phyloP scores from a whole-genome alignment of 2,888 invertebrate genomes.

The Malthinus seriepunctatus region DNA sequence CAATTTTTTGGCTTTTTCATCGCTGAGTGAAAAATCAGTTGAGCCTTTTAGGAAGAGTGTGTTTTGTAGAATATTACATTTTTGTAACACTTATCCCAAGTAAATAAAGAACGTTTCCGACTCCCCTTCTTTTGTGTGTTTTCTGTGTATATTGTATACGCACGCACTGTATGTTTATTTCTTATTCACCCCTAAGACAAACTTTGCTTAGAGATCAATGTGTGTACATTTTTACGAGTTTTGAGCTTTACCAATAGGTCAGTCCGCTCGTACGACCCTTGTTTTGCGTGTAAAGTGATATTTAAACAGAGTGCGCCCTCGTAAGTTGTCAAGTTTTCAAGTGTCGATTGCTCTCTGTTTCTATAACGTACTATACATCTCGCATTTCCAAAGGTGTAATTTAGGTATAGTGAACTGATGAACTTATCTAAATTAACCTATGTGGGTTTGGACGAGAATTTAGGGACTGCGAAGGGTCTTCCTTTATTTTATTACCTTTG shows the following conservation, averaged over 20 bases:
- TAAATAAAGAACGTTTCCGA: neutral
- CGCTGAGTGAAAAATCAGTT: too few species aligned
- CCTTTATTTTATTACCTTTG: too few species aligned
- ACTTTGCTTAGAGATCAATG: constrained; percentile 7
- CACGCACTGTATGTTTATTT: constrained; percentile 7
- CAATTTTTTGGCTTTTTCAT: too few species aligned
- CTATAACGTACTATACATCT: too few species aligned
- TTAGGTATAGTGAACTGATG: too few species aligned
- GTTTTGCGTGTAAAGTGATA: constrained; percentile 6
- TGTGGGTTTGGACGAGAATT: too few species aligned
- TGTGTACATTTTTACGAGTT: constrained; percentile 1
- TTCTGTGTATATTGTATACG: too few species aligned
- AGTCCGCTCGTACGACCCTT: constrained; percentile 4
- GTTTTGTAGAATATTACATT: neutral
- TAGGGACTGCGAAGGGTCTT: too few species aligned
- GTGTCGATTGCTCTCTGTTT: too few species aligned
- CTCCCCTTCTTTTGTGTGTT: too few species aligned
- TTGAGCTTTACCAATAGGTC: constrained; percentile 12
- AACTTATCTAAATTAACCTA: too few species aligned
- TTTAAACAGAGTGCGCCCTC: neutral
- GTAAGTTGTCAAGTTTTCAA: neutral
- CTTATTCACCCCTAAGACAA: constrained; percentile 17
- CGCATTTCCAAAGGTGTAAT: too few species aligned
- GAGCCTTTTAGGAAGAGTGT: neutral
- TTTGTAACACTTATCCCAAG: neutral